Base-by-base conservation (phyloP, 2,113 vertebrate species). In the Lycaon pictus region DNA sequence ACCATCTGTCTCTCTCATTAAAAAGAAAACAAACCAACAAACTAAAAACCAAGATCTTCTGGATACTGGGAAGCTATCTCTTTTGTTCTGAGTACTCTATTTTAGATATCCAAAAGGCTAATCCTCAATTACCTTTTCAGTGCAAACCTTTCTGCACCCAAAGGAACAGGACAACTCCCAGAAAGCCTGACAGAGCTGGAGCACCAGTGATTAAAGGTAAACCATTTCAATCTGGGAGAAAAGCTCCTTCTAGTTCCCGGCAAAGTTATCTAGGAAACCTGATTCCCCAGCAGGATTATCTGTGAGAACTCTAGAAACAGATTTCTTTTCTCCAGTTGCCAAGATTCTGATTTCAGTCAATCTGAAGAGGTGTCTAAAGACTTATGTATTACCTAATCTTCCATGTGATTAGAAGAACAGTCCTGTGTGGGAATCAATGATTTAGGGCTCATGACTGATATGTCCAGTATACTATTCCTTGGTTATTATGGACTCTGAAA, bases 181-280 rank as follows among this genome's bases (percentile, higher is more conserved):
- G 85, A 58, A 69, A 90, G 32, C 4, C 83, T 35, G 43, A 15
- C 13, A 51, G 25, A 85, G 17, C 7, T n/a, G 19, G 48, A 29
- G 2, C 7, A 3, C 4, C 5, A 1, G 13, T 51, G n/a, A 63
- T 43, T 35, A 37, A 76, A 90, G 32, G 32, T 13, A 80, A 93
- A 60, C 11, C 1, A 35, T 79, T 90, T 79, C 32, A 27, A 53
- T 58, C 4, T 67, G 32, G 29, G 11, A 90, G 22, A 84, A 5
- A 86, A 55, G n/a, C 5, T 32, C 17, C 22, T 53, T 9, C 29
- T 65, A 60, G 27, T 76, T 60, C 6, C 48, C 48, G 43, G 51
- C 35, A 88, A 87, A 69, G 76, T 81, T 80, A 90, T 71, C 15
- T 37, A 37, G 32, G 15, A 95, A 95, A 92, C 20, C 25, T 89